Percentiles rank a stretch among this genome's conserved stretches.
Evolutionary conservation across 2,797 vertebrate genomes (phyloP).

Genomic region (Urosaurus nigricauda): DNA sequence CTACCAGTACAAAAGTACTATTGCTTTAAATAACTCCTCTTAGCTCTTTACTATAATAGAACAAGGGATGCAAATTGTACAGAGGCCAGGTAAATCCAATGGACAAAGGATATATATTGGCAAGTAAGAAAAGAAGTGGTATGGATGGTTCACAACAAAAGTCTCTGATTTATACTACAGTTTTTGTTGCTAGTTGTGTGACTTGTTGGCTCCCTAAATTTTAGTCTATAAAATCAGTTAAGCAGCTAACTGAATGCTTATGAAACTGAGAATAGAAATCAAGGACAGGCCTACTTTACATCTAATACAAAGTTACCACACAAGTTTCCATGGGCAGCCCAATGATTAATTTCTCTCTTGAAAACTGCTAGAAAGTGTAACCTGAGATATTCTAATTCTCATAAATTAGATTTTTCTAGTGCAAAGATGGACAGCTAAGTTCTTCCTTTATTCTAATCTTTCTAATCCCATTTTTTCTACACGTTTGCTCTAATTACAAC

Average conservation of each 20-base stretch:
- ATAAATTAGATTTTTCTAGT: background rate
- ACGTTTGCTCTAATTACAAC: conserved; percentile 40
- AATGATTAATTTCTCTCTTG: conserved; percentile 23
- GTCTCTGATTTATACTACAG: background rate
- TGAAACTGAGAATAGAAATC: conserved; percentile 24
- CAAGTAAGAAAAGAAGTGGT: background rate
- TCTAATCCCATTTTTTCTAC: background rate
- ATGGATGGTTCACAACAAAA: background rate
- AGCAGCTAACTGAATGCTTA: background rate
- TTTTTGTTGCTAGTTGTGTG: background rate
- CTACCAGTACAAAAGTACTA: conserved; percentile 20
- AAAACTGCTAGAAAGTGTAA: background rate
- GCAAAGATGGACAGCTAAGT: background rate
- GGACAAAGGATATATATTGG: background rate
- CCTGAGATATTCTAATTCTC: background rate
- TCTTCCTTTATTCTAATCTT: background rate
- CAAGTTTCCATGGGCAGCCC: background rate
- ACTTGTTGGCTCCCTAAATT: conserved; percentile 48
- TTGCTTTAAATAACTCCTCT: background rate
- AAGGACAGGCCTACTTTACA: conserved; percentile 26
- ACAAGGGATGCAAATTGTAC: background rate
- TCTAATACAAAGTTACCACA: background rate
- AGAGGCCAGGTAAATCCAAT: background rate
- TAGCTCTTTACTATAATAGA: background rate
- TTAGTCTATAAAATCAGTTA: conserved; percentile 34